These are phyloP conservation scores for Calcarius lapponicus DNA, from an alignment of 2,797 vertebrate genomes.

Conservation along the genomic window DNA sequence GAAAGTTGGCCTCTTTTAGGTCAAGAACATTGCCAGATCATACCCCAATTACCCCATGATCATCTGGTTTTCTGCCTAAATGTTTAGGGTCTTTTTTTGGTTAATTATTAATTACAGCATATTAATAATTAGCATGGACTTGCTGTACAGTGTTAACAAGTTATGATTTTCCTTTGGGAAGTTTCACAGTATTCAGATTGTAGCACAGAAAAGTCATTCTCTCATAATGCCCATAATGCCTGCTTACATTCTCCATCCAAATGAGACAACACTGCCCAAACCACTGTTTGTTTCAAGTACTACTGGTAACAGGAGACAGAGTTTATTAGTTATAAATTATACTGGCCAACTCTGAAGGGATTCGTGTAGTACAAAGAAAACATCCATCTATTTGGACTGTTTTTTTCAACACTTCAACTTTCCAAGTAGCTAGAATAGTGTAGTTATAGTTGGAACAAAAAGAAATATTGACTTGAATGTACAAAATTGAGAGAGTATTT, in stretches of 20 bases:
- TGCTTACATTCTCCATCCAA: background rate
- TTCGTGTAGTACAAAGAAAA: background rate
- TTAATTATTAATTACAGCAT: background rate
- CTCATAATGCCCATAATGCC: background rate
- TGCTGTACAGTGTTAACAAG: background rate
- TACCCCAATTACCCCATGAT: background rate
- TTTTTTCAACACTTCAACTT: slow-evolving; percentile 14
- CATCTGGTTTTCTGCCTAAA: background rate
- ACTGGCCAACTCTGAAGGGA: background rate
- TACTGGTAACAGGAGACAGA: background rate
- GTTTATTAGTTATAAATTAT: background rate
- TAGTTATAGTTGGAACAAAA: background rate
- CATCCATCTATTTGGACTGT: background rate
- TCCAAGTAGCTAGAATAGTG: background rate
- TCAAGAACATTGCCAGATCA: background rate
- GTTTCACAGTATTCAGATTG: background rate
- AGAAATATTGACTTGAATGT: background rate
- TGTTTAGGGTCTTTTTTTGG: background rate
- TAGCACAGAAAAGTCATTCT: background rate
- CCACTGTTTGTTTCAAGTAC: background rate
- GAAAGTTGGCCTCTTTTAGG: background rate
- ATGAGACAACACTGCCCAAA: background rate
- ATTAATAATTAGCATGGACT: background rate
- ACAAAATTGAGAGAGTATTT: background rate
- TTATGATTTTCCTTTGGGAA: background rate